Conservation (phyloP, 2,888 invertebrate species). For the Microplitis deprimator region DNA sequence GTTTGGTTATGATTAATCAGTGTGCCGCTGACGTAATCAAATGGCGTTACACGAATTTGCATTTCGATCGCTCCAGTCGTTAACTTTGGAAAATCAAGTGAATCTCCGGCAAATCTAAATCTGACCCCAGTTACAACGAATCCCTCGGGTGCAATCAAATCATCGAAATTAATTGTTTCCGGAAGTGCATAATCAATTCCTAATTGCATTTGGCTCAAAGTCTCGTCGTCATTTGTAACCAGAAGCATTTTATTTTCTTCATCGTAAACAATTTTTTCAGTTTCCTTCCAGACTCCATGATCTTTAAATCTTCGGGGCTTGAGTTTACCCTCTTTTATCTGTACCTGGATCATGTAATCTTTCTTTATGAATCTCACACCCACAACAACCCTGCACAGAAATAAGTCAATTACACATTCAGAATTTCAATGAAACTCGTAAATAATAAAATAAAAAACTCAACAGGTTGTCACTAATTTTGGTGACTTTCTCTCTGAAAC, state of each 20-base stretch:
- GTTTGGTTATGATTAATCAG: not conserved
- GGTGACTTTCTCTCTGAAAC: not conserved
- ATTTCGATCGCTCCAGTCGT: not conserved
- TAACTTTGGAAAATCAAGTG: not conserved
- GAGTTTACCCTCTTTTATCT: not conserved
- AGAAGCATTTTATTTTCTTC: not conserved
- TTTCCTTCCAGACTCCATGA: not conserved
- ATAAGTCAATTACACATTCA: too few species aligned
- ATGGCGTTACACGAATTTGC: not conserved
- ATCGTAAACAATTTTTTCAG: not conserved
- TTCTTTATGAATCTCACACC: not conserved
- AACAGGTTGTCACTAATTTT: not conserved
- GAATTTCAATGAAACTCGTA: too few species aligned
- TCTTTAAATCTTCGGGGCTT: not conserved
- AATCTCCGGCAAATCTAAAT: not conserved
- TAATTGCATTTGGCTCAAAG: not conserved
- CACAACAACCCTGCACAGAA: not conserved
- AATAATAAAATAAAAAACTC: not conserved
- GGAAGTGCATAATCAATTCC: not conserved
- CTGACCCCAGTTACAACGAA: not conserved
- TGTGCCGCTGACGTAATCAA: not conserved
- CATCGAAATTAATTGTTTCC: not conserved
- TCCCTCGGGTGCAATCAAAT: not conserved
- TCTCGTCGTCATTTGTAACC: not conserved
- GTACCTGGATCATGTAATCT: not conserved